A percentile compares a stretch with the other conserved stretches of the same genome.
Evolutionary conservation across 2,888 invertebrate species (phyloP).

Genomic region (Tipula helvola): DNA sequence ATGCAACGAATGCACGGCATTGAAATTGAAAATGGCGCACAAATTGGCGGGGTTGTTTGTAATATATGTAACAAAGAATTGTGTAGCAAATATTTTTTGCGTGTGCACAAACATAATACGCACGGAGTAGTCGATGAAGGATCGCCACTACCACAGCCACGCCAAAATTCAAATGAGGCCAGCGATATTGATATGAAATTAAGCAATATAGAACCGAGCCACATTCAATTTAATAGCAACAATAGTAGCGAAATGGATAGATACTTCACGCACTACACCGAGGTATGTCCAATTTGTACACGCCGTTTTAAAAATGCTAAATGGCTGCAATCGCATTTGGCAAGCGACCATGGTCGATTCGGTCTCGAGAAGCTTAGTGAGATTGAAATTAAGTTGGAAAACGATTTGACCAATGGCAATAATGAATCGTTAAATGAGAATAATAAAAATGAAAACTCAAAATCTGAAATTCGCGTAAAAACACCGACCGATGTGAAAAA

Average conservation of each 20-base stretch:
- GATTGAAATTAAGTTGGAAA: constrained; percentile 26
- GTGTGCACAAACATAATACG: constrained; percentile 95
- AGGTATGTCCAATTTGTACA: constrained; percentile 74
- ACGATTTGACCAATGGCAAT: constrained; percentile 16
- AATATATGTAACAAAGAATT: constrained; percentile 97
- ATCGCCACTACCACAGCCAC: constrained; percentile 38
- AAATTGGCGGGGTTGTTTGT: constrained; percentile 87
- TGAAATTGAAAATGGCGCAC: constrained; percentile 83
- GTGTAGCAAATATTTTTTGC: constrained; percentile 93
- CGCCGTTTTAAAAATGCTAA: constrained; percentile 78
- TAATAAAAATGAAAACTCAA: constrained; percentile 26
- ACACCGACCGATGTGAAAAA: constrained; percentile 27
- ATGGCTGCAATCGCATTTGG: constrained; percentile 74
- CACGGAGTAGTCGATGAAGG: constrained; percentile 91
- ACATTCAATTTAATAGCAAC: background rate
- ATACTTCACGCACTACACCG: constrained; percentile 55
- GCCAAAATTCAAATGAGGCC: constrained; percentile 27
- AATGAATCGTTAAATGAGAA: constrained; percentile 13
- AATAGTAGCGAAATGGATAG: constrained; percentile 33
- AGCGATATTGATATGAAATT: background rate
- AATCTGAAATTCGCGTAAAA: constrained; percentile 31
- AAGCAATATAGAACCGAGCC: constrained; percentile 11
- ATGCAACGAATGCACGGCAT: constrained; percentile 98
- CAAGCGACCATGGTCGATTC: constrained; percentile 68
- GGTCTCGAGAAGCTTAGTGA: constrained; percentile 34